phyloP scores from a whole-genome alignment of 1,140 invertebrate species.

The Dendrolimus kikuchii region DNA sequence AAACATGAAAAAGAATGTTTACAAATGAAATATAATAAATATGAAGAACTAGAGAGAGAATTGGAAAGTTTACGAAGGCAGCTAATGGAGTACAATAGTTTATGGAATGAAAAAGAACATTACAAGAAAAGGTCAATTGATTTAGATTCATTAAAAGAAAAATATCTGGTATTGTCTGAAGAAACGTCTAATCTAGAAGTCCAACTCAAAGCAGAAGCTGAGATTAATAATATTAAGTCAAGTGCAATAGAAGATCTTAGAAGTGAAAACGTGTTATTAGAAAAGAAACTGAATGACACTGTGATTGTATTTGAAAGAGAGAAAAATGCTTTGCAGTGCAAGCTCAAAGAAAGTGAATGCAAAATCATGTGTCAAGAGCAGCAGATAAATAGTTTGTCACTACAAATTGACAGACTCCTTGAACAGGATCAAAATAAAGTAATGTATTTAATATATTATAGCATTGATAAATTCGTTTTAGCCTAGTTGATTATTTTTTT shows the following conservation, averaged over 20 bases:
- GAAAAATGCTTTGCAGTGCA: conserved; percentile 46
- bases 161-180: conserved; percentile 45
- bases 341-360: conserved; percentile 58
- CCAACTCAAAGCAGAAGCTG: conserved; percentile 47
- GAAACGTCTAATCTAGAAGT: conserved; percentile 53
- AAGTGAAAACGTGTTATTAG: conserved; percentile 44
- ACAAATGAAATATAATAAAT: conserved; percentile 39
- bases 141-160: conserved; percentile 51
- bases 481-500: too few species aligned
- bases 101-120: conserved; percentile 59
- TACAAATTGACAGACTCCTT: conserved; percentile 46
- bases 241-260: conserved; percentile 36
- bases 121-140: conserved; percentile 48
- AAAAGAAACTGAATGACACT: conserved; percentile 47
- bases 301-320: conserved; percentile 49
- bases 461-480: conserved; percentile 9
- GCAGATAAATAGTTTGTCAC: conserved; percentile 53
- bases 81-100: conserved; percentile 44
- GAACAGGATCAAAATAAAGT: conserved; percentile 37
- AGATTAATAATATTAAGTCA: conserved; percentile 52
- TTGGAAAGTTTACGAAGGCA: conserved; percentile 35
- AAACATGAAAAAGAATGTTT: conserved; percentile 50
- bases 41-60: conserved; percentile 47
- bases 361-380: conserved; percentile 58
- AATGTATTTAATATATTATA: conserved; percentile 11